Conservation (phyloP, 2,113 vertebrate species). For the Sigmodon hispidus region DNA sequence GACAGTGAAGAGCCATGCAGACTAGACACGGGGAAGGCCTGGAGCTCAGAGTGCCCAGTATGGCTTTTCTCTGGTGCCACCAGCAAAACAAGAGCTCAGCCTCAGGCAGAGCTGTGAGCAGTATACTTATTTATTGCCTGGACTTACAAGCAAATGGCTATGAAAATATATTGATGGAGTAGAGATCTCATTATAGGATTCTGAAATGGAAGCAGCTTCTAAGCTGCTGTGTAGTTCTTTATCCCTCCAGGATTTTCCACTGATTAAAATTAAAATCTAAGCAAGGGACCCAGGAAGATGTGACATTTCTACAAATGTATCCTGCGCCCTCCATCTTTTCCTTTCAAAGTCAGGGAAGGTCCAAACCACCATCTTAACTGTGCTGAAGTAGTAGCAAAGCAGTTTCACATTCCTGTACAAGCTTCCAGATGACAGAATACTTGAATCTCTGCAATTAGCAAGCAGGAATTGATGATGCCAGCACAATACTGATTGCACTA, state of each 20-base stretch:
- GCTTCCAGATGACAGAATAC: not conserved
- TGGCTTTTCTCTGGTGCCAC: not conserved
- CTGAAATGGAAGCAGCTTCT: slow-evolving; percentile 36
- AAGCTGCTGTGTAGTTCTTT: not conserved
- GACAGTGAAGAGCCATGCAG: not conserved
- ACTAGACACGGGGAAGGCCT: not conserved
- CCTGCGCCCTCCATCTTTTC: not conserved
- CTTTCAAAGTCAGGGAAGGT: not conserved
- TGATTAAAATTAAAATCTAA: slow-evolving; percentile 59
- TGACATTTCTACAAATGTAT: not conserved
- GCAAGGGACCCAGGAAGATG: not conserved
- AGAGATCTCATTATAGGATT: not conserved
- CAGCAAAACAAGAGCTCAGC: not conserved
- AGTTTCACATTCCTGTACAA: not conserved
- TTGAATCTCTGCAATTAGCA: not conserved
- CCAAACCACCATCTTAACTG: not conserved
- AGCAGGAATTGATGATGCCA: not conserved
- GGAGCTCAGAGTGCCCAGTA: not conserved
- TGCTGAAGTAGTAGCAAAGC: not conserved
- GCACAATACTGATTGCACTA: no score
- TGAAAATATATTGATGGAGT: not conserved
- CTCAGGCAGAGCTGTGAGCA: not conserved
- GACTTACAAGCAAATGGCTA: slow-evolving; percentile 19
- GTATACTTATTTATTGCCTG: not conserved
- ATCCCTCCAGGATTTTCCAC: slow-evolving; percentile 1